Conservation (phyloP, 2,113 vertebrate species). For the Naja naja region DNA sequence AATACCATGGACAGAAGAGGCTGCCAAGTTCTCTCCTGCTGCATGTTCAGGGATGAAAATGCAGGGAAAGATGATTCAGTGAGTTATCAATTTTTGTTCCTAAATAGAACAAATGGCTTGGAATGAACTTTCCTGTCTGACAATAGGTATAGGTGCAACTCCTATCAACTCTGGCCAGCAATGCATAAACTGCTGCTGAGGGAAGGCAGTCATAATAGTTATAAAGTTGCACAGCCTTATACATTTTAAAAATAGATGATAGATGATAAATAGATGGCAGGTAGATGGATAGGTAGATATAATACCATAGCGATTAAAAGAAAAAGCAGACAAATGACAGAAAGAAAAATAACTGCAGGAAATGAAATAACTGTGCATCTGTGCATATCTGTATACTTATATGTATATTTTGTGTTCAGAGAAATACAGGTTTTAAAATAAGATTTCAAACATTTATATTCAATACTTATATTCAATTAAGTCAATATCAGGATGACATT, state of each 20-base stretch:
- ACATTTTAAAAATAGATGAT: not conserved
- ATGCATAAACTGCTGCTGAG: not conserved
- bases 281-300: not conserved
- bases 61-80: not conserved
- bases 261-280: not conserved
- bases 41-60: rapidly evolving
- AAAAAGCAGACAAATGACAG: not conserved
- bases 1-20: not conserved
- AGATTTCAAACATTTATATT: not conserved
- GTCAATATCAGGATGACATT: not conserved
- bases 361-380: not conserved
- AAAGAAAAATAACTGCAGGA: not conserved
- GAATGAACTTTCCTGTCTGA: not conserved
- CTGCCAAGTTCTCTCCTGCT: not conserved
- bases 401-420: not conserved
- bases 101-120: not conserved
- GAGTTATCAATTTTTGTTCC: not conserved
- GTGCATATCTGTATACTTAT: not conserved
- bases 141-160: not conserved
- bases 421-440: not conserved
- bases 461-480: not conserved
- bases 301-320: not conserved
- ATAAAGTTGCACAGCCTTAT: not conserved
- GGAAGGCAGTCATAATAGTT: not conserved
- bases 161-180: not conserved